Evolutionary conservation across 2,888 invertebrate genomes (phyloP).

Genomic region (Drosophila yooni): DNA sequence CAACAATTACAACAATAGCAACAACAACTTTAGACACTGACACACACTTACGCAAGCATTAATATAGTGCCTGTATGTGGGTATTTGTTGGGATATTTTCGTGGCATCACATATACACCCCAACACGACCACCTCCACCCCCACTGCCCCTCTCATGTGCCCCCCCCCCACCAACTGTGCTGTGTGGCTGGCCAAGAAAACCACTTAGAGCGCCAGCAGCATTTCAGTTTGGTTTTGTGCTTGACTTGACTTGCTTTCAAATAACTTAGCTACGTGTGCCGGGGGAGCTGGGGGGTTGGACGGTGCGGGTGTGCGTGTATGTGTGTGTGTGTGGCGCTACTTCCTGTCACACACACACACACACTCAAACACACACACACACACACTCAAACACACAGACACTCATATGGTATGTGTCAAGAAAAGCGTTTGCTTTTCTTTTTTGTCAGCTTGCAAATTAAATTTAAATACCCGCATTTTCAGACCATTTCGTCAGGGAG

Average conservation of each 20-base stretch:
- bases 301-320: neutral
- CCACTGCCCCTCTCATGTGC: neutral
- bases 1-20: neutral
- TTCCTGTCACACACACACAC: constrained; percentile 51
- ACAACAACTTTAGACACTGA: constrained; percentile 31
- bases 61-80: constrained; percentile 21
- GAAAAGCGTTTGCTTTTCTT: constrained; percentile 70
- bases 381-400: neutral
- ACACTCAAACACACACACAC: constrained; percentile 1
- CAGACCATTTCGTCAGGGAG: constrained; percentile 1
- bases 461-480: constrained; percentile 73
- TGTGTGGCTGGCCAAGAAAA: constrained; percentile 50
- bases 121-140: neutral
- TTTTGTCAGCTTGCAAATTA: constrained; percentile 78
- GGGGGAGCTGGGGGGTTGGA: neutral
- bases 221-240: constrained; percentile 67
- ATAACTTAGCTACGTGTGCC: constrained; percentile 38
- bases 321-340: constrained; percentile 27
- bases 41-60: constrained; percentile 26
- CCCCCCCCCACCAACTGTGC: neutral
- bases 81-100: constrained; percentile 14
- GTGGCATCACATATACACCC: constrained; percentile 2
- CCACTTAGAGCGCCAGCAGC: constrained; percentile 59
- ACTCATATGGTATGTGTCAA: constrained; percentile 57
- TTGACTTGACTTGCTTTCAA: constrained; percentile 72